Percentiles rank a stretch among this genome's conserved stretches.
These are phyloP conservation scores for Semaprochilodus insignis DNA, from an alignment of 2,797 vertebrate species.

Conservation along the genomic window DNA sequence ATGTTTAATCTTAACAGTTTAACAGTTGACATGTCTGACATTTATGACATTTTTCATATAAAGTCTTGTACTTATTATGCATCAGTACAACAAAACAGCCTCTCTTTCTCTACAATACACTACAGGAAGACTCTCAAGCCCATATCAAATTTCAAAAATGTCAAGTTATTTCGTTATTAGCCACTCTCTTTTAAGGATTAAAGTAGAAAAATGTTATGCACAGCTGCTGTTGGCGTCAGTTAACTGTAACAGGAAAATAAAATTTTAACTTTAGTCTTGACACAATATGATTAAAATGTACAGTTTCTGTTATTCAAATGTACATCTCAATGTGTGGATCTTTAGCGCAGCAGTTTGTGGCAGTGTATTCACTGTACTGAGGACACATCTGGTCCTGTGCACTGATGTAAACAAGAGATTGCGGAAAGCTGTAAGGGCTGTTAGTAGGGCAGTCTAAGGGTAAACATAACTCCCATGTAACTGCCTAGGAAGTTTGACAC, in stretches of 20 bases:
- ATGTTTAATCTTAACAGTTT: neutral
- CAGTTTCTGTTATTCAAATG: neutral
- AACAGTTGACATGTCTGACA: neutral
- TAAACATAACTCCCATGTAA: neutral
- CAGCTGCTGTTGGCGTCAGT: neutral
- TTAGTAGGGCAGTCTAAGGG: neutral
- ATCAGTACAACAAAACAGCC: neutral
- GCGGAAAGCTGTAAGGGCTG: neutral
- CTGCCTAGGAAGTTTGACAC: neutral
- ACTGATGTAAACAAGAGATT: neutral
- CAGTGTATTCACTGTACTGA: constrained; percentile 6
- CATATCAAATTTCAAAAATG: neutral
- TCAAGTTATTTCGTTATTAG: neutral
- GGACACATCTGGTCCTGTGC: neutral
- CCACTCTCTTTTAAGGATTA: neutral
- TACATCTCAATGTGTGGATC: neutral
- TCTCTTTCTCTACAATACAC: neutral
- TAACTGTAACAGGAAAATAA: neutral
- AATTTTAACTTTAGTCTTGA: neutral
- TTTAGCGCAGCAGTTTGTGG: constrained; percentile 2
- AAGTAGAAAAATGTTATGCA: neutral
- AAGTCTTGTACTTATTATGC: no score
- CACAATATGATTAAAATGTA: neutral
- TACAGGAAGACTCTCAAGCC: no score
- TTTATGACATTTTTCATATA: neutral